Evolutionary conservation across 2,797 vertebrate genomes (phyloP), one percentile per base, ranked within the genome.

Genomic region (Myoxocephalus aenaeus): DNA sequence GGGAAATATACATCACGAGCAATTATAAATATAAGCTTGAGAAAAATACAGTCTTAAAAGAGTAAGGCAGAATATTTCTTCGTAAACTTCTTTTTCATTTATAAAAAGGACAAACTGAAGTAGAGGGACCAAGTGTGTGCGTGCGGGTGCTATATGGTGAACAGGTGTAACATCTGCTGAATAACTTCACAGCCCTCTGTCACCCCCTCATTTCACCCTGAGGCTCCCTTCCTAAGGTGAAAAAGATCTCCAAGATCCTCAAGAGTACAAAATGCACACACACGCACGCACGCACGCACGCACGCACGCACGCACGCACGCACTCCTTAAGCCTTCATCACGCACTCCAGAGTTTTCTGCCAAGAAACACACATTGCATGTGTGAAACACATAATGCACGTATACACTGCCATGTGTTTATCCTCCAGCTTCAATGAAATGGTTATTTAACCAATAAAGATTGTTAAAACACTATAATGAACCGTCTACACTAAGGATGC

Each of bases 161-260:
- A 83, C 90, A 90, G 91, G 87, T 92, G 86, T 65, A 87, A 88
- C 90, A 93, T 93, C 89, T 93, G 89, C 56, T 84, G 67, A 57
- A 86, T 81, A 79, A 86, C 78, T 91, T 86, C 79, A 83, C 71
- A 86, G 66, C 46, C 65, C 79, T 80, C 70, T 38, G 2, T 65
- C 79, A 81, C 75, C 78, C 63, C 77, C 59, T 75, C 70, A 48
- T 72, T 76, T 80, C 67, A 85, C 69, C 68, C 79, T 42, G 48
- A 83, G 69, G 70, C 65, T 75, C 73, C 64, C 50, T 80, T 68
- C 65, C 59, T 77, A 46, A 87, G 77, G 81, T 79, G 73, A 77
- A 86, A 88, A 83, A 50, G 67, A 80, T 77, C 67, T 71, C 59
- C 13, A 62, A 75, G 81, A 84, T 79, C 75, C 80, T 81, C 32